phyloP scores from a whole-genome alignment of 2,888 invertebrate genomes.

The Encarsia formosa region DNA sequence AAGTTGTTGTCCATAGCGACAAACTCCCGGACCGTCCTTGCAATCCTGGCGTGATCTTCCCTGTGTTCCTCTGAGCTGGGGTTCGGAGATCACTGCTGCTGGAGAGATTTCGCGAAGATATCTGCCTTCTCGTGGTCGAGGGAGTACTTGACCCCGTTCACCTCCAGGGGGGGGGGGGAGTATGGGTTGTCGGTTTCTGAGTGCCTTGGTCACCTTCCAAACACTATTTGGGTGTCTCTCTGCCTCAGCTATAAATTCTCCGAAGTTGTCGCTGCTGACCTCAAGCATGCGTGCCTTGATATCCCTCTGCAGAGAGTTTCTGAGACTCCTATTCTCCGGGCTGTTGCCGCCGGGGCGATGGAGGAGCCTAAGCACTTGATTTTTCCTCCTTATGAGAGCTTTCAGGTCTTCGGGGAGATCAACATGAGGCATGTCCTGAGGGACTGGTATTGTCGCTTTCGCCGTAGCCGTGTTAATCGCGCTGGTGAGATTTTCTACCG shows the following conservation, averaged over 20 bases:
- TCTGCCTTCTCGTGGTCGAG: neutral
- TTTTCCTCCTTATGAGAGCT: neutral
- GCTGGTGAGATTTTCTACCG: neutral
- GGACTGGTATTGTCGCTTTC: neutral
- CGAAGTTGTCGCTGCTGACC: neutral
- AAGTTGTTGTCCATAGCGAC: neutral
- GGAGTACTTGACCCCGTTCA: neutral
- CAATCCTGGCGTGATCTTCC: neutral
- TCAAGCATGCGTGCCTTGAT: no score
- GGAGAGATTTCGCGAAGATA: neutral
- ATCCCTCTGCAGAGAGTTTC: no score
- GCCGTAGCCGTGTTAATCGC: neutral
- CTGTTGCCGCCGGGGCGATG: neutral
- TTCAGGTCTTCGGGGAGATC: neutral
- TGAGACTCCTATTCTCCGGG: no score
- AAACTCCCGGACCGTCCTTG: neutral
- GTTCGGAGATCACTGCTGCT: neutral
- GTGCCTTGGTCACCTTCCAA: slow-evolving; percentile 1
- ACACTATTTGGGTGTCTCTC: neutral
- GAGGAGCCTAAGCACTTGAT: neutral
- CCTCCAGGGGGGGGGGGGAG: neutral
- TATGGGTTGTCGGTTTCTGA: neutral
- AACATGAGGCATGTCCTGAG: neutral
- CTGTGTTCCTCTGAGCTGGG: neutral
- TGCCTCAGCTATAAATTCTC: slow-evolving; percentile 2